A percentile compares a stretch with the other conserved stretches of the same genome.
These are phyloP conservation scores for Spizaetus ornatus DNA, from an alignment of 2,113 vertebrate genomes.

Conservation along the genomic window DNA sequence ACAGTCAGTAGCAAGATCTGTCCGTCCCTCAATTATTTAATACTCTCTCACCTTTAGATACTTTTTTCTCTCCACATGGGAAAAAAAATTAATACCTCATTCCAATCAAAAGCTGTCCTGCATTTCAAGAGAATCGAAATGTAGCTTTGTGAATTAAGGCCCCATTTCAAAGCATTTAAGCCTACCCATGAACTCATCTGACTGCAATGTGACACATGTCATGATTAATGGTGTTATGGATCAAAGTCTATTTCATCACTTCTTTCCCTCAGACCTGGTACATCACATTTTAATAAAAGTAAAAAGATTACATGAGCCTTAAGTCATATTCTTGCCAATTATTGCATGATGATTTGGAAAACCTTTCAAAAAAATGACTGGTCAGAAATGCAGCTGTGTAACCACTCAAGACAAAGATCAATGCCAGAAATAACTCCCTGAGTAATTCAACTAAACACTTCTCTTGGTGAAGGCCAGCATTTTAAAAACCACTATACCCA, in stretches of 20 bases:
- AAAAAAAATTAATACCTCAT: not conserved
- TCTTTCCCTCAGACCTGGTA: not conserved
- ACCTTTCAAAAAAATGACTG: not conserved
- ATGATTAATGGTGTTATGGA: not conserved
- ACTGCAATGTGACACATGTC: not conserved
- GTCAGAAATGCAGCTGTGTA: slow-evolving; percentile 45
- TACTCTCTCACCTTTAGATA: not conserved
- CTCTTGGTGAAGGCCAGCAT: not conserved
- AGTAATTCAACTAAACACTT: not conserved
- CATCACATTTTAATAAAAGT: slow-evolving; percentile 4
- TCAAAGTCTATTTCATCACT: not conserved
- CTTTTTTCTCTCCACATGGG: not conserved
- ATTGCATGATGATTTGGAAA: not conserved
- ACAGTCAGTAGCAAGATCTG: not conserved
- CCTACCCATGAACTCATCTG: not conserved
- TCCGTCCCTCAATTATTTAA: not conserved
- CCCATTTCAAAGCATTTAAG: slow-evolving; percentile 11
- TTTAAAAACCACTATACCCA: not conserved
- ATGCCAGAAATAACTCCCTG: slow-evolving; percentile 26
- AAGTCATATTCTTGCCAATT: not conserved
- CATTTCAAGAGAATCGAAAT: not conserved
- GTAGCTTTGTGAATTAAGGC: not conserved
- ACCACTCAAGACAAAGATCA: not conserved
- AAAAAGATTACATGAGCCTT: not conserved
- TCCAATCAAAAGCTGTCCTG: not conserved